These are phyloP conservation scores for Dorcus hopei DNA, from an alignment of 2,888 invertebrate genomes.

Conservation along the genomic window DNA sequence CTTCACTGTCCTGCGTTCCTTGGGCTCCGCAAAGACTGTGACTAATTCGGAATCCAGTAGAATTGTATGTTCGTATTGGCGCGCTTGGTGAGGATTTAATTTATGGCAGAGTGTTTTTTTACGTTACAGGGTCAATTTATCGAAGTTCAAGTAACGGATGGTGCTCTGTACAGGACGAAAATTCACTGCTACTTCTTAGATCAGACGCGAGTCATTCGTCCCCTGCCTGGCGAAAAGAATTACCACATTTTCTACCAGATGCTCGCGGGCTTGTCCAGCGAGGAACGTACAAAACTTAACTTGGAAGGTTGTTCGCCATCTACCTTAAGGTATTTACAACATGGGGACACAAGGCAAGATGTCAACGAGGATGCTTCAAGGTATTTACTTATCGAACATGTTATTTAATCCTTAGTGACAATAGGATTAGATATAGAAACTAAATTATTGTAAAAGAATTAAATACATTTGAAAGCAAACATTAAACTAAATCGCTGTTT, in stretches of 20 bases:
- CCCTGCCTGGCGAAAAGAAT: conserved; percentile 84
- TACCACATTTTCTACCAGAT: conserved; percentile 97
- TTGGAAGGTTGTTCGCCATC: conserved; percentile 80
- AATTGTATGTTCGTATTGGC: conserved; percentile 63
- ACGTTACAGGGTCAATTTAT: conserved; percentile 83
- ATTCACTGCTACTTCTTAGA: conserved; percentile 95
- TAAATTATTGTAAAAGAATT: no score
- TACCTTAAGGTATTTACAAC: conserved; percentile 77
- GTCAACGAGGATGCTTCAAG: conserved; percentile 66
- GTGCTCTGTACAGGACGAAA: conserved; percentile 90
- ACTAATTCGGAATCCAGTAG: conserved; percentile 90
- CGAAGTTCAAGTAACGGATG: conserved; percentile 93
- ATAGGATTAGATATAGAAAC: no score
- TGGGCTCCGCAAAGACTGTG: conserved; percentile 87
- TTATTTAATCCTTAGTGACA: no score
- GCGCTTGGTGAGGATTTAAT: not conserved
- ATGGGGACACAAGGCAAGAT: conserved; percentile 70
- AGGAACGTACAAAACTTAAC: conserved; percentile 83
- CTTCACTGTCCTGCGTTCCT: conserved; percentile 87
- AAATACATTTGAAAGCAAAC: no score
- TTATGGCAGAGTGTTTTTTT: conserved; percentile 2
- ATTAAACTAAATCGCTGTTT: no score
- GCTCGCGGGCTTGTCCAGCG: conserved; percentile 81
- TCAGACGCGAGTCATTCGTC: conserved; percentile 86
- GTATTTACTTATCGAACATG: conserved; percentile 26